Evolutionary conservation across 2,113 vertebrate genomes (phyloP).

Genomic region (Chamaea fasciata): DNA sequence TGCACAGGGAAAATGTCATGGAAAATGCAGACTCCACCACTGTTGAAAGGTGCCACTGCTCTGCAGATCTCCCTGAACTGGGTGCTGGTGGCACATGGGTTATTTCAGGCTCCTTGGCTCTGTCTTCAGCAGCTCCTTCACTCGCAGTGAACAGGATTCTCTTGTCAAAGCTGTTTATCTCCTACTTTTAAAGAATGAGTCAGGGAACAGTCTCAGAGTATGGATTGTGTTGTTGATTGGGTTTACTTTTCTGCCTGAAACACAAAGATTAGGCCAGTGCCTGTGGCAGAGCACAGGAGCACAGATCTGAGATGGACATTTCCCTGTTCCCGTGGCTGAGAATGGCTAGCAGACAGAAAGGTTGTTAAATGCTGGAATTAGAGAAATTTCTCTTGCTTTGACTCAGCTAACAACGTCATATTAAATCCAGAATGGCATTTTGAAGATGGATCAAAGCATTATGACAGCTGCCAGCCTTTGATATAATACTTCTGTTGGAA

Average conservation of each 20-base stretch:
- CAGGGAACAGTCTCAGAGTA: not conserved
- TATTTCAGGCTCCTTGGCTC: not conserved
- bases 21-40: not conserved
- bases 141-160: fast-evolving
- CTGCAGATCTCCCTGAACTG: not conserved
- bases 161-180: not conserved
- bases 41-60: too few species aligned
- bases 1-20: not conserved
- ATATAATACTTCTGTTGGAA: not conserved
- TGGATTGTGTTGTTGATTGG: not conserved
- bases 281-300: not conserved
- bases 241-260: not conserved
- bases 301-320: not conserved
- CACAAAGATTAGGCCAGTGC: not conserved
- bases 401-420: not conserved
- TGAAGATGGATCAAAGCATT: constrained; percentile 31
- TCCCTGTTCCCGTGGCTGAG: not conserved
- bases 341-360: not conserved
- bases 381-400: not conserved
- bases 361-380: not conserved
- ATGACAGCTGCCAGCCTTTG: constrained; percentile 29
- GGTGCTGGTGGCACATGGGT: not conserved
- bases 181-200: not conserved
- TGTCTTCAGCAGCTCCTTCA: not conserved
- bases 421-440: not conserved